Base-by-base conservation (phyloP, 2,113 vertebrate species). In the Eclectus roratus region DNA sequence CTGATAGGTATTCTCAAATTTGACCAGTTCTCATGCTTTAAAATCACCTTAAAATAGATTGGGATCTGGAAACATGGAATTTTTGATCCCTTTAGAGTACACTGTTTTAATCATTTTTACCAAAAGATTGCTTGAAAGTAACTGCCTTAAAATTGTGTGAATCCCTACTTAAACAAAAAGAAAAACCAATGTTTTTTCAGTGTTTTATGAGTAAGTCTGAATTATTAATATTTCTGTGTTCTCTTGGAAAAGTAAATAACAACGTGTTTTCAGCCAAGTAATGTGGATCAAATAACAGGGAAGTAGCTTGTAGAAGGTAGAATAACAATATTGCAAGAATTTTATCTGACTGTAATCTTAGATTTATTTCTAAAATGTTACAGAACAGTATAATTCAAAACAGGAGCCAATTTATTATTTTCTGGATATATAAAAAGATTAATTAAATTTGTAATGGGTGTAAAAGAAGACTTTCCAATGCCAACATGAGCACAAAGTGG, bases 101-200 rank as follows among this genome's bases (percentile, higher is more conserved):
- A 18, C 2, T 28, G 4, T 29, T 70, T 15, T 8, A 49, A n/a
- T 1, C 0, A 20, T 49, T 83, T 70, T 25, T 66, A 76, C 4
- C 5, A 70, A 68, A 80, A 56, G 7, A 41, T 28, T 17, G 5
- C 41, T 28, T 80, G 17, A 76, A 86, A 66, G 39, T 46, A 77
- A 58, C 5, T 27, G 24, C 9, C 11, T 60, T 76, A 83, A 85
- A 86, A 72, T 49, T 3, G 21, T 0, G 1, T 35, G 11, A 33
- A 53, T 83, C 4, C 12, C 2, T 64, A 37, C 37, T 9, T 37
- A 37, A 37, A 37, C 37, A 14, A 23, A 17, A 6, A 7, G 52
- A 58, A 82, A 60, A 1, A 0, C 0, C 8, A 33, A 5, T 0
- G 0, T 12, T 78, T 85, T 61, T 15, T 19, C 11, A 65, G 3